A percentile compares a stretch with the other conserved stretches of the same genome.
These are phyloP conservation scores for Nasonia vitripennis DNA, from an alignment of 1,140 invertebrate species.

Conservation along the genomic window DNA sequence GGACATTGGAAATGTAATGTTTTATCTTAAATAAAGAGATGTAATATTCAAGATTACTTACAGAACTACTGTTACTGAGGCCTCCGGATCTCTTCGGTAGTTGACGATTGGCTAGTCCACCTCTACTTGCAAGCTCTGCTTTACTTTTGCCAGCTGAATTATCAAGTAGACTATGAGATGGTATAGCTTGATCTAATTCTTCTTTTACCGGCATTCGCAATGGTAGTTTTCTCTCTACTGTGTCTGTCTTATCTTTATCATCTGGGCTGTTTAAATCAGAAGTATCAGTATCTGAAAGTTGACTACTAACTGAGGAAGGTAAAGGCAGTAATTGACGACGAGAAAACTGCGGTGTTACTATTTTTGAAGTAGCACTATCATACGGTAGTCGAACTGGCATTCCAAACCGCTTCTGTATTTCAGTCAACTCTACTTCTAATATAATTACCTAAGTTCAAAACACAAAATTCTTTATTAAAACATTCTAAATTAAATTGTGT, in stretches of 20 bases:
- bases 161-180: slow-evolving; percentile 89
- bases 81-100: slow-evolving; percentile 75
- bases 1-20: background rate
- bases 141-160: slow-evolving; percentile 91
- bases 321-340: slow-evolving; percentile 83
- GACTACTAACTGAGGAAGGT: slow-evolving; percentile 76
- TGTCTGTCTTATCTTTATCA: slow-evolving; percentile 84
- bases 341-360: slow-evolving; percentile 84
- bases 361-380: slow-evolving; percentile 82
- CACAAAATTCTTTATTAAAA: slow-evolving; percentile 25
- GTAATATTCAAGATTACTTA: slow-evolving; percentile 64
- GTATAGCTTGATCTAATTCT: slow-evolving; percentile 90
- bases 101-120: slow-evolving; percentile 76
- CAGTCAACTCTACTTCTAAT: slow-evolving; percentile 82
- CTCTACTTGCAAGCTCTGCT: slow-evolving; percentile 88
- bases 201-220: slow-evolving; percentile 79
- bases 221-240: slow-evolving; percentile 83
- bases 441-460: slow-evolving; percentile 77
- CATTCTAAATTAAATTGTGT: background rate
- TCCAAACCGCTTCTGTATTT: slow-evolving; percentile 91
- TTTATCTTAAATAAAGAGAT: slow-evolving; percentile 28
- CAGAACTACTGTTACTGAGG: slow-evolving; percentile 82
- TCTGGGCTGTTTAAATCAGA: slow-evolving; percentile 82
- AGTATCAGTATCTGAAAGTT: slow-evolving; percentile 83
- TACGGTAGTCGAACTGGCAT: slow-evolving; percentile 89